phyloP scores from a whole-genome alignment of 2,797 vertebrate genomes.

The Furcifer pardalis region DNA sequence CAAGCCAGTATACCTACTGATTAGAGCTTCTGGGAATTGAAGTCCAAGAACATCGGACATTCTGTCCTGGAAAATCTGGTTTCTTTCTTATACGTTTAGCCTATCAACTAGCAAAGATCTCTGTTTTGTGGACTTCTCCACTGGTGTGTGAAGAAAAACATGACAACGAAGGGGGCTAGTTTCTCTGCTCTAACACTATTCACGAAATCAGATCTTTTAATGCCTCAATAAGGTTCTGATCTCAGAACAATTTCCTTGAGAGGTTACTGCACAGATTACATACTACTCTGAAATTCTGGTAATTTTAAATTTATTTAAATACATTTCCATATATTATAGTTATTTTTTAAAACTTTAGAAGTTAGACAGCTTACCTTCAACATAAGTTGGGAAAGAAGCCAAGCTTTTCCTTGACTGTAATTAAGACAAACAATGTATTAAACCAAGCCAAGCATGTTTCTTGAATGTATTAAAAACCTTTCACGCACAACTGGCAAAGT shows the following conservation, averaged over 20 bases:
- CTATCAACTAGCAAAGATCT: neutral
- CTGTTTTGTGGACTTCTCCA: neutral
- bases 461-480: conserved; percentile 60
- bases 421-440: conserved; percentile 77
- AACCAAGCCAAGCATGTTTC: conserved; percentile 64
- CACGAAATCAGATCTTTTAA: neutral
- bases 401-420: conserved; percentile 92
- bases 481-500: conserved; percentile 36
- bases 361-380: conserved; percentile 89
- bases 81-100: too few species aligned
- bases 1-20: too few species aligned
- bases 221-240: neutral
- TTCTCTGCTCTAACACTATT: neutral
- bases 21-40: too few species aligned
- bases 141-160: neutral
- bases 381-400: conserved; percentile 95
- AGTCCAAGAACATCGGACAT: too few species aligned
- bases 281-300: neutral
- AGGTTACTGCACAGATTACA: neutral
- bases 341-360: neutral
- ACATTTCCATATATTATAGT: neutral
- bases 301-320: neutral
- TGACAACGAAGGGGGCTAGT: too few species aligned
- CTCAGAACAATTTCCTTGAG: neutral
- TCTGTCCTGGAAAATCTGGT: too few species aligned